Percentiles rank a stretch among this genome's conserved stretches.
Conservation (phyloP, 2,113 vertebrate species). For the Marmota monax region DNA sequence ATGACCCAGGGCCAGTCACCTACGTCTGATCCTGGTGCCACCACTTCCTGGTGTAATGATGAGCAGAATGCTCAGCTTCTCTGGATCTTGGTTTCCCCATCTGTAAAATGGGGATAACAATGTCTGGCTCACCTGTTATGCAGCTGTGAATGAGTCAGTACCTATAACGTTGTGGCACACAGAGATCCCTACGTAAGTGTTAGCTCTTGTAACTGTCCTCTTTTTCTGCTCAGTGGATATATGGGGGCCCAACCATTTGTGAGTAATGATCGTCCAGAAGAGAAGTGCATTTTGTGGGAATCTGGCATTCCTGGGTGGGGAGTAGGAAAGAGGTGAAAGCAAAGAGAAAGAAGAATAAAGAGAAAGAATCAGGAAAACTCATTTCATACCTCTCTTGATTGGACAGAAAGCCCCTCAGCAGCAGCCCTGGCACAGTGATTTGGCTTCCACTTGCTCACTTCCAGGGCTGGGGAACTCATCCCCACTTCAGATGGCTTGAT, state of each 20-base stretch:
- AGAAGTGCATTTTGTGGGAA: not conserved
- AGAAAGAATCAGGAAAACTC: not conserved
- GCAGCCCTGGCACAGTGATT: not conserved
- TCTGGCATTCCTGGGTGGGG: not conserved
- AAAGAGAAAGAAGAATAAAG: not conserved
- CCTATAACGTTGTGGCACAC: no score
- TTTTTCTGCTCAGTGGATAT: not conserved
- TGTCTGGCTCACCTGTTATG: not conserved
- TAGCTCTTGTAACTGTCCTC: not conserved
- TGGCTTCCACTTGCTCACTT: not conserved
- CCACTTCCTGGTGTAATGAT: not conserved
- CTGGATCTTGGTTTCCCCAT: not conserved
- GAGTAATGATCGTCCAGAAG: not conserved
- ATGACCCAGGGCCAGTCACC: not conserved
- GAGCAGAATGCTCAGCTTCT: not conserved
- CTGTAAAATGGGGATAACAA: not conserved
- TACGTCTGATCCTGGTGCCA: not conserved
- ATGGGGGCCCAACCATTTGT: not conserved
- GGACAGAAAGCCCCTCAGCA: not conserved
- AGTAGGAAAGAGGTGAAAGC: not conserved
- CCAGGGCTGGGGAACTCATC: not conserved
- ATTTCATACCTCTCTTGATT: not conserved
- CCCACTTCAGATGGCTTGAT: no score
- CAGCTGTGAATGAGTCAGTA: not conserved
- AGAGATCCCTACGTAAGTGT: not conserved